Base-by-base conservation (phyloP, 2,888 invertebrate genomes). In the Itoplectis maculator region DNA sequence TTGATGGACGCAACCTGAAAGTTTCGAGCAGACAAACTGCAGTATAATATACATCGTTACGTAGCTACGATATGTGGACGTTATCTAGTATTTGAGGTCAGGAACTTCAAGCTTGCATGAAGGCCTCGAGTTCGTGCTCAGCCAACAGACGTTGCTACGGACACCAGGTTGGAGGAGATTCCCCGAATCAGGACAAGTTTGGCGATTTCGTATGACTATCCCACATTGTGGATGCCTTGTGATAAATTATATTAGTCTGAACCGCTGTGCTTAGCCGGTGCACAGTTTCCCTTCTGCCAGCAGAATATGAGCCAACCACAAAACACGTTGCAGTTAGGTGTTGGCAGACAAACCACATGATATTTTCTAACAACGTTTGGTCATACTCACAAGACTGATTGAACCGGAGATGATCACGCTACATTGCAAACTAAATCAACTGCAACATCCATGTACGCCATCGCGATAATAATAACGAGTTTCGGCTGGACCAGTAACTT, bases 1-100 rank as follows among this genome's bases (percentile, higher is more conserved):
- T 77, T 70, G 78, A 78, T 78, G 63, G 54, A 65, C 42, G 61
- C 35, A 78, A n/a, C 63, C 15, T 35, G 63, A 54, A 63, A 72
- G 70, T 78, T 72, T 72, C 29, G 35, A 65, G 54, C n/a, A 6
- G n/a, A 49, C 51, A 65, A 40, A 40, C 18, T 23, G 45, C 61
- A 37, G 59, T 29, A 61, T 68, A 29, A 76, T 51, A 49, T 20
- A 68, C 59, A 72, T 29, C 51, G 42, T 70, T 70, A 42, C 15
- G 8, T 29, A 59, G 51, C 37, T 51, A 56, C 63, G 35, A 51
- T 76, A 63, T 54, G 23, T 42, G 45, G 42, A 54, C 51, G 37
- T 61, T 70, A 66, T 54, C 23, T 40, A 70, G 18, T 42, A 66
- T 74, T 59, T 59, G 63, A 42, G 29, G 18, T 68, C 79, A 68